Base-by-base conservation (phyloP, 2,888 invertebrate genomes). In the Macroteleia sp. region DNA sequence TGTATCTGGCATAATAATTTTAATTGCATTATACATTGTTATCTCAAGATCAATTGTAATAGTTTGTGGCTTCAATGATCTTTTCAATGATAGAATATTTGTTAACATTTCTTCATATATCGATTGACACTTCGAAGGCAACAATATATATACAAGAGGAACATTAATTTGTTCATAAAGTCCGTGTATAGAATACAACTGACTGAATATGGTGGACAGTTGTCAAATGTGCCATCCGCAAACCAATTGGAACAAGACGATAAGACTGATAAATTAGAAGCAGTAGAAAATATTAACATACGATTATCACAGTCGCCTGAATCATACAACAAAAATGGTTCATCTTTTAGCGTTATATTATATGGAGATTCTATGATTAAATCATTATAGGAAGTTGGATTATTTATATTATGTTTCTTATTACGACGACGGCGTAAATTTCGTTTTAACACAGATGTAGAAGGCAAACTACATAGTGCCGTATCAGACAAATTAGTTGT, bases 11-110 rank as follows among this genome's bases (percentile, higher is more conserved):
- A 52, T 8, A 34, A 3, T 8, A 5, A 17, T 34, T 3, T 52
- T 32, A 12, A 52, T 34, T 2, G 52, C 52, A 52, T 52, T 52
- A n/a, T n/a, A 12, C 52, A 52, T 52, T 2, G 34, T 3, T 20
- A 19, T 8, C 12, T 52, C 52, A 8, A 52, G 30, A 52, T 52
- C 34, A 19, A 52, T 52, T 8, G 52, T 52, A 6, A 52, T n/a
- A 3, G 52, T 8, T 19, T 4, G 1, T 32, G 52, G 52, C 2
- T 34, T 17, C 6, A 52, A 20, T 10, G 30, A 1, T n/a, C 34
- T 3, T 34, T 19, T 52, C 16, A 52, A 30, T 34, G 20, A 20
- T 4, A 3, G 3, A 20, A 52, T 17, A 10, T 8, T 16, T 12
- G 10, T 28, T 16, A 30, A n/a, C 20, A 25, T 30, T 12, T 28